phyloP scores from a whole-genome alignment of 2,888 invertebrate genomes.

The Phlogophora meticulosa region DNA sequence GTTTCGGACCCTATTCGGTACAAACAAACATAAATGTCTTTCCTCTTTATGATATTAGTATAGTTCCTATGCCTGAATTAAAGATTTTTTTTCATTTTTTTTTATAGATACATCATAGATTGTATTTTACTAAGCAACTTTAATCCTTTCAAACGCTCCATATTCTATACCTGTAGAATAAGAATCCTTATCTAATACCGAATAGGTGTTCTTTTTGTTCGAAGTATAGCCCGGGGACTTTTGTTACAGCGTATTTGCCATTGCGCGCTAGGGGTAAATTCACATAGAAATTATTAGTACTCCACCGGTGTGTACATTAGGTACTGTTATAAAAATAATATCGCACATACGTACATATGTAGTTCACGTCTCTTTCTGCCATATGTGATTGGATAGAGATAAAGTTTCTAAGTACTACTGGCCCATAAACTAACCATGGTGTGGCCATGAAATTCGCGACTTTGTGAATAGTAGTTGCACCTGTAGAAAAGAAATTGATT shows the following conservation, averaged over 20 bases:
- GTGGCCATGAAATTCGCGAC: constrained; percentile 48
- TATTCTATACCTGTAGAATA: neutral
- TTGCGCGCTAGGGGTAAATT: constrained; percentile 39
- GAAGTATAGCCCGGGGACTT: neutral
- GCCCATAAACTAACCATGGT: constrained; percentile 39
- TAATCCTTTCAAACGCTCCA: neutral
- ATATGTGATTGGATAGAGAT: constrained; percentile 47
- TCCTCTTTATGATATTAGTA: no score
- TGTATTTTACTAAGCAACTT: no score
- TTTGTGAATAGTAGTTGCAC: constrained; percentile 1
- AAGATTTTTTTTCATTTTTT: no score
- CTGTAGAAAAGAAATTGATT: constrained; percentile 6
- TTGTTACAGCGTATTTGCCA: constrained; percentile 34
- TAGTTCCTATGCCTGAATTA: no score
- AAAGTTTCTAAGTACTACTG: constrained; percentile 52
- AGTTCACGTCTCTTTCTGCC: constrained; percentile 56
- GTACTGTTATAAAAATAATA: constrained; percentile 58
- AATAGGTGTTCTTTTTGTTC: constrained; percentile 3
- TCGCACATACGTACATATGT: constrained; percentile 28
- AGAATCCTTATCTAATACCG: neutral
- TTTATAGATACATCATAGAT: no score
- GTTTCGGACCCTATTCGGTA: no score
- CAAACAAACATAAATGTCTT: no score
- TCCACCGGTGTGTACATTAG: constrained; percentile 31
- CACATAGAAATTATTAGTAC: constrained; percentile 47